A percentile compares a stretch with the other conserved stretches of the same genome.
Conservation (phyloP, 2,888 invertebrate genomes). For the Willowsia nigromaculata region DNA sequence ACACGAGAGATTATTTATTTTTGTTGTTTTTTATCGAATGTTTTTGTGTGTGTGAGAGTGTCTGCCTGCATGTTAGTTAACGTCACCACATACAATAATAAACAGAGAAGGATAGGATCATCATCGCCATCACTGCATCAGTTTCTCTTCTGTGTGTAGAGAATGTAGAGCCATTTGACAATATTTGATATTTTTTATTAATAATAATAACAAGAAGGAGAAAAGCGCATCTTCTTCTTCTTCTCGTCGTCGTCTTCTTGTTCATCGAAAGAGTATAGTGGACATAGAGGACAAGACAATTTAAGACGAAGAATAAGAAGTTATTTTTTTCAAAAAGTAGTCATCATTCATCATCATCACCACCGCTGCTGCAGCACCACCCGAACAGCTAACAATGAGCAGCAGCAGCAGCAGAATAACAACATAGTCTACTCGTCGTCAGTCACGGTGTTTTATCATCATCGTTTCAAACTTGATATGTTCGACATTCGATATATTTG, state of each 20-base stretch:
- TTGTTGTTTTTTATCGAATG: no score
- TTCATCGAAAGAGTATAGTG: neutral
- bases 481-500: conserved; percentile 25
- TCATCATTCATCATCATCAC: no score
- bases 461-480: conserved; percentile 10
- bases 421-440: neutral
- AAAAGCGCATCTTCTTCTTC: neutral
- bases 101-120: neutral
- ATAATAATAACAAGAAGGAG: neutral
- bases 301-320: neutral
- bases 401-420: neutral
- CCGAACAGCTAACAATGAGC: no score
- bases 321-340: neutral
- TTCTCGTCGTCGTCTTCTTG: neutral
- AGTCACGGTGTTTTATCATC: conserved; percentile 13
- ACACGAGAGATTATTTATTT: neutral
- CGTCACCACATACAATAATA: neutral
- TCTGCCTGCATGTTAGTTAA: no score
- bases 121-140: no score
- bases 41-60: no score
- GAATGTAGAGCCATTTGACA: neutral
- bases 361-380: no score
- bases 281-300: neutral
- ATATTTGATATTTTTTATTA: neutral
- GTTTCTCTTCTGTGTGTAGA: neutral